Evolutionary conservation across 2,797 vertebrate genomes (phyloP).

Genomic region (Schizothorax lantsangensis): DNA sequence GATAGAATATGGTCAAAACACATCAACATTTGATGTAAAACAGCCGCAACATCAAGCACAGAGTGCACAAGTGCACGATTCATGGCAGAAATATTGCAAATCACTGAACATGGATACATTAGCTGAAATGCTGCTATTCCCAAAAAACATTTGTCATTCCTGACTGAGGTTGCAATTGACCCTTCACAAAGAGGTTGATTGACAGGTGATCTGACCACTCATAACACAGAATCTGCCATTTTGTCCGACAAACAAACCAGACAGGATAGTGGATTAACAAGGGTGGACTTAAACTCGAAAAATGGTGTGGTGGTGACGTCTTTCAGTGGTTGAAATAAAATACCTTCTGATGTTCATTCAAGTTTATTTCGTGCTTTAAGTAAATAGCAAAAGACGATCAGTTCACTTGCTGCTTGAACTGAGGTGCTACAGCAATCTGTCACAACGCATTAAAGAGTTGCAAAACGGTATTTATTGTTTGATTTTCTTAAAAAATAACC

Average conservation of each 20-base stretch:
- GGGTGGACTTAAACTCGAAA: background rate
- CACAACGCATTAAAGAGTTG: too few species aligned
- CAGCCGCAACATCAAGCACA: background rate
- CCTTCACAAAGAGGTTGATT: background rate
- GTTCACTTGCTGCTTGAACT: too few species aligned
- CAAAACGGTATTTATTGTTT: too few species aligned
- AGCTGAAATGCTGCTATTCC: background rate
- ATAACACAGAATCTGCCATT: background rate
- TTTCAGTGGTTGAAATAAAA: too few species aligned
- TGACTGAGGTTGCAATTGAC: background rate
- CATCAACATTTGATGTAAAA: background rate
- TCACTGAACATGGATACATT: background rate
- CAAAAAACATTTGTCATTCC: background rate
- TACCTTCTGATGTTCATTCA: too few species aligned
- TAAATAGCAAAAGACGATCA: too few species aligned
- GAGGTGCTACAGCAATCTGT: too few species aligned
- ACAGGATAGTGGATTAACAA: background rate
- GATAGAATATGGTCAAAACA: background rate
- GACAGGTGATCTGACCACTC: background rate
- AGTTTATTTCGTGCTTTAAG: background rate
- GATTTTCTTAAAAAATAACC: too few species aligned
- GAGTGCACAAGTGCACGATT: background rate
- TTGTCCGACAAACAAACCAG: background rate
- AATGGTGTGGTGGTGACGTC: background rate
- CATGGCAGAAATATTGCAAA: background rate